Base-by-base conservation (phyloP, 2,888 invertebrate genomes). In the Apocheima hispidaria region DNA sequence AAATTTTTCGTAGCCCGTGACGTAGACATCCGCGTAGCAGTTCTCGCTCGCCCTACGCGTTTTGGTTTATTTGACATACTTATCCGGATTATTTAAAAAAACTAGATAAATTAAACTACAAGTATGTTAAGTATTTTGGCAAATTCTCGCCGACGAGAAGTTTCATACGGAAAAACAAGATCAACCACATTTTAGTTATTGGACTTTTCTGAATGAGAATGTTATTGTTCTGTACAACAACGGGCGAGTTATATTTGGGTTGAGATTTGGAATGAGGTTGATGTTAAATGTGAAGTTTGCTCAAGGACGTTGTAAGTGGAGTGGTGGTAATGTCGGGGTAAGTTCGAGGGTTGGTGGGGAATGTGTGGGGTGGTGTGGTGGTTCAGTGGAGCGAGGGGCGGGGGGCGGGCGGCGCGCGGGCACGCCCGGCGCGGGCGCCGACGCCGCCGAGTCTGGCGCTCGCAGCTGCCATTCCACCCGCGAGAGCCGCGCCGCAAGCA, bases 381-480 rank as follows among this genome's bases (percentile, higher is more conserved):
- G 69, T 68, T 71, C 63, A 68, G 73, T 70, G 74, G 70, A 63
- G 77, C 72, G 73, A 72, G 71, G 70, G 49, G 43, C n/a, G 23
- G 43, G 44, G 71, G 73, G 71, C 64, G 76, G 73, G 73, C 71
- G 66, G 73, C 71, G 65, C 65, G 70, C 63, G 71, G 61, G 58
- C 71, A 69, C 43, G 43, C 18, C 35, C 43, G 44, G 67, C 74
- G 66, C 71, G 69, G 68, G 66, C 68, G 74, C 66, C 81, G 87
- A 79, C 83, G 88, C 84, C 86, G 83, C 81, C 80, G 87, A 84
- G 86, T 83, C 86, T 83, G 84, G 84, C 81, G 73, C n/a, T n/a
- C n/a, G n/a, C 69, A 12, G 70, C 54, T 54, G 52, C 77, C 86
- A 85, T 71, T 84, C 84, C 77, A 78, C 72, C 82, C 84, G 86